Evolutionary conservation across 2,888 invertebrate genomes (phyloP).

Genomic region (Lamellibrachia columna): DNA sequence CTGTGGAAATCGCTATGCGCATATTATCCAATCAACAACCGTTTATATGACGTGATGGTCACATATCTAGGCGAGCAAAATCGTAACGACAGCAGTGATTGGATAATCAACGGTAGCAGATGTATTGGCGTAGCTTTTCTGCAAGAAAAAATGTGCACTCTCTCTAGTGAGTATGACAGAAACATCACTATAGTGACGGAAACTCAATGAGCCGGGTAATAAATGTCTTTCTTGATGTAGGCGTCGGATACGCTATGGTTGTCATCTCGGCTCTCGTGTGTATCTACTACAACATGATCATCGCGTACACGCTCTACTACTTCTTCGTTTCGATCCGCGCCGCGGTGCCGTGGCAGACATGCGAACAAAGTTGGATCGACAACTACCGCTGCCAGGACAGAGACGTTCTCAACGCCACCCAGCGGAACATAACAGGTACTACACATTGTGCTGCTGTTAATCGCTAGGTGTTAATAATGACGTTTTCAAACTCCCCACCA

Average conservation of each 20-base stretch:
- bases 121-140: no score
- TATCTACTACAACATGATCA: conserved; percentile 63
- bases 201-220: background rate
- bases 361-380: conserved; percentile 56
- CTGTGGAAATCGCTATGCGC: no score
- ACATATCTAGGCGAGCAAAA: no score
- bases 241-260: conserved; percentile 63
- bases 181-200: no score
- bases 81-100: no score
- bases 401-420: conserved; percentile 18
- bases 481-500: no score
- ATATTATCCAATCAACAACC: no score
- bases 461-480: background rate
- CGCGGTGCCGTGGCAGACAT: conserved; percentile 61
- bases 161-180: no score
- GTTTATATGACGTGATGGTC: no score
- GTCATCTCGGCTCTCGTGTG: conserved; percentile 55
- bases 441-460: background rate
- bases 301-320: conserved; percentile 63
- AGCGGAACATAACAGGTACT: conserved; percentile 16
- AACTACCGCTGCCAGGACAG: conserved; percentile 34
- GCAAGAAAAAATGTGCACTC: no score
- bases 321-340: conserved; percentile 60
- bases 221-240: conserved; percentile 40
- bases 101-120: no score